Evolutionary conservation across 2,888 invertebrate genomes (phyloP).

Genomic region (Pyralis farinalis): DNA sequence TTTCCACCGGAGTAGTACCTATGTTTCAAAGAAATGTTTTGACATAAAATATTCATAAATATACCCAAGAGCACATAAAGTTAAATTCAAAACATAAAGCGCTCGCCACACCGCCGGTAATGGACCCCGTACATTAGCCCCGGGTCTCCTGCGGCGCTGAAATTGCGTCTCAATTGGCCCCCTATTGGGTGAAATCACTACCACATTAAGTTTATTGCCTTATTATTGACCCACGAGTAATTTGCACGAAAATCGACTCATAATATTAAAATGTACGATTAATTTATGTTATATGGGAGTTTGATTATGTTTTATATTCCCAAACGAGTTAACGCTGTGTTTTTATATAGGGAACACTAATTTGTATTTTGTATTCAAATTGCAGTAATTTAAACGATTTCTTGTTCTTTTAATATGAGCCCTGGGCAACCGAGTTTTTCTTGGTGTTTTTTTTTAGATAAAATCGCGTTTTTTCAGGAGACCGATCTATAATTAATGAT

Average conservation of each 20-base stretch:
- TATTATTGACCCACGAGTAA: conserved; percentile 47
- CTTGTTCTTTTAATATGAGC: no score
- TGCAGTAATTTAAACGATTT: no score
- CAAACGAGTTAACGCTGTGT: no score
- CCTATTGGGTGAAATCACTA: conserved; percentile 54
- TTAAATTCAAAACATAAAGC: neutral
- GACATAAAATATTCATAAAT: no score
- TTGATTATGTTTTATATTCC: neutral
- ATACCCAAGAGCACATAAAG: neutral
- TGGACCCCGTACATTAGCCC: conserved; percentile 45
- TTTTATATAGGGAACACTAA: no score
- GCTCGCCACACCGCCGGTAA: conserved; percentile 14
- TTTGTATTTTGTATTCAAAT: no score
- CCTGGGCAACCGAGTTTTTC: no score
- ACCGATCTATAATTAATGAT: no score
- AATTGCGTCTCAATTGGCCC: conserved; percentile 57
- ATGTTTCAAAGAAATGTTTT: no score
- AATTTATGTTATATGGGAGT: conserved; percentile 4
- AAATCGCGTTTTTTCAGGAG: no score
- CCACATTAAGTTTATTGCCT: conserved; percentile 54
- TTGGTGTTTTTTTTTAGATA: no score
- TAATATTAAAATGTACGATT: neutral
- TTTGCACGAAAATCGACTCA: conserved; percentile 37
- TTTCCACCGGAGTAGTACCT: no score
- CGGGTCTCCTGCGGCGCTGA: conserved; percentile 38